phyloP scores from a whole-genome alignment of 2,797 vertebrate genomes.

The Channa striata region DNA sequence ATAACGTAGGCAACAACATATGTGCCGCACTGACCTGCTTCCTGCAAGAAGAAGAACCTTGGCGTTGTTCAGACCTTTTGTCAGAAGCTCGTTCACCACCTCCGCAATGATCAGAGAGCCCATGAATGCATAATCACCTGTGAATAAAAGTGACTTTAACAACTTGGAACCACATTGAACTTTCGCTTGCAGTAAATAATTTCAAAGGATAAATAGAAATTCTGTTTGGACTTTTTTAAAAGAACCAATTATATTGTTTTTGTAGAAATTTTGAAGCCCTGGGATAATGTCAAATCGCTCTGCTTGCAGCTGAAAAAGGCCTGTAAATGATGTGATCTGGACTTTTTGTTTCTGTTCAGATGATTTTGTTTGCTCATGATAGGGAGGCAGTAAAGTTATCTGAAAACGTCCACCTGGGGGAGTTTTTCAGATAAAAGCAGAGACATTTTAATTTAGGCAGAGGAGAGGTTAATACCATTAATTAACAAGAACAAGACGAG shows the following conservation, averaged over 20 bases:
- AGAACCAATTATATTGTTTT: background rate
- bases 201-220: background rate
- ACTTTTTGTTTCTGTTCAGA: too few relatives aligned
- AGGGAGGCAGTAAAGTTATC: too few relatives aligned
- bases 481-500: too few relatives aligned
- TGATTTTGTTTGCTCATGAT: too few relatives aligned
- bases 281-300: too few relatives aligned
- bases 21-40: constrained; percentile 86
- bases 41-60: constrained; percentile 94
- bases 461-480: too few relatives aligned
- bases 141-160: constrained; percentile 7
- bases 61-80: constrained; percentile 90
- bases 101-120: constrained; percentile 95
- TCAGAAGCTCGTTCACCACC: constrained; percentile 93
- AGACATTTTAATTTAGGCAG: too few relatives aligned
- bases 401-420: too few relatives aligned
- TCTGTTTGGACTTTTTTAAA: background rate
- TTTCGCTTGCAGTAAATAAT: background rate
- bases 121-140: constrained; percentile 97
- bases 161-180: background rate
- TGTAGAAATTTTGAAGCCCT: too few relatives aligned
- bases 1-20: background rate
- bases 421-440: too few relatives aligned
- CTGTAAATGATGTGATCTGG: too few relatives aligned
- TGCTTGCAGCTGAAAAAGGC: too few relatives aligned